A percentile compares a stretch with the other conserved stretches of the same genome.
These are phyloP conservation scores for Drosophila algonquin DNA, from an alignment of 2,888 invertebrate genomes.

Conservation along the genomic window DNA sequence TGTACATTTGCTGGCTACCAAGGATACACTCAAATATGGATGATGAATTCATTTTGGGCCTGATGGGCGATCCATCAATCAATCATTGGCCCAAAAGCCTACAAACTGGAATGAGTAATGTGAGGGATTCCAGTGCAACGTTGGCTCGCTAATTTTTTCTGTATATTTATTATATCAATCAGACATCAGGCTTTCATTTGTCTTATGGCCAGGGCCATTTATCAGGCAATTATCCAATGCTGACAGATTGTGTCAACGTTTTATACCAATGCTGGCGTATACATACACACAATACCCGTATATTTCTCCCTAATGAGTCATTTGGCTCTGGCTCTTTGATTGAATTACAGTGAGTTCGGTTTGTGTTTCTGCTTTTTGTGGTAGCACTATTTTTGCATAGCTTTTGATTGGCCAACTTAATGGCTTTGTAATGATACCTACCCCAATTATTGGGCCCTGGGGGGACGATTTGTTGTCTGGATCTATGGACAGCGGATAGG, in stretches of 20 bases:
- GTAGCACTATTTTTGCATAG: conserved; percentile 47
- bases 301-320: conserved; percentile 11
- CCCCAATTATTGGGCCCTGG: conserved; percentile 49
- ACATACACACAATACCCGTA: conserved; percentile 14
- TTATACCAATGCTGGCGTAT: background rate
- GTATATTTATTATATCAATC: conserved; percentile 55
- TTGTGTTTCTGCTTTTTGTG: background rate
- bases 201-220: conserved; percentile 5
- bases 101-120: background rate
- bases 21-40: conserved; percentile 52
- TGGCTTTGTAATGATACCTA: conserved; percentile 67
- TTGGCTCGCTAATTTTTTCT: conserved; percentile 8
- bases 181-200: conserved; percentile 18
- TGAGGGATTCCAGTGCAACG: background rate
- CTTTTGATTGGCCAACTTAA: conserved; percentile 63
- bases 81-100: conserved; percentile 42
- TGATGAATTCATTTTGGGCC: conserved; percentile 59
- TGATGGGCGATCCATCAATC: conserved; percentile 65
- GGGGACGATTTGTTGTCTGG: conserved; percentile 40
- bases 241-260: conserved; percentile 11
- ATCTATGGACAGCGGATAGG: conserved; percentile 44
- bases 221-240: conserved; percentile 50
- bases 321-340: conserved; percentile 43
- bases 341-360: conserved; percentile 52
- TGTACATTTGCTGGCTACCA: conserved; percentile 29